Percentiles rank a stretch among this genome's conserved stretches.
These are phyloP conservation scores for Drosophila longiperda DNA, from an alignment of 2,888 invertebrate genomes.

Conservation along the genomic window DNA sequence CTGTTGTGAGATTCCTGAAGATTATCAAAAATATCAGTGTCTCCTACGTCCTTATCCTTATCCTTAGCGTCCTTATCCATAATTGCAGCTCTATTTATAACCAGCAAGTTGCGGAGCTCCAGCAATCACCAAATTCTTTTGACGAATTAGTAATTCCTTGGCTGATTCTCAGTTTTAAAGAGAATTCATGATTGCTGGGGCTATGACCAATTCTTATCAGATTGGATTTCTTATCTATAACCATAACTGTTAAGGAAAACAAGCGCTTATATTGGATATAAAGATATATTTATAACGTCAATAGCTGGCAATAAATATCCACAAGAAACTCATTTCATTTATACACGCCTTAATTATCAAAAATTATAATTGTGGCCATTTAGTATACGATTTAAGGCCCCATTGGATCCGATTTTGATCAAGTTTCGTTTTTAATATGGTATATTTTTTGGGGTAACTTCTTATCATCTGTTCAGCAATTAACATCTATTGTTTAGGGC, in stretches of 20 bases:
- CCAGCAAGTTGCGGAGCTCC: neutral
- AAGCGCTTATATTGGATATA: conserved; percentile 21
- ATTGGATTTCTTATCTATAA: conserved; percentile 51
- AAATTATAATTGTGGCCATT: conserved; percentile 20
- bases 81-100: neutral
- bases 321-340: neutral
- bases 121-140: conserved; percentile 1
- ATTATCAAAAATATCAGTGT: neutral
- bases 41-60: conserved; percentile 15
- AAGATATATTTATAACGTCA: conserved; percentile 25
- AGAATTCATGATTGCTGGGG: conserved; percentile 7
- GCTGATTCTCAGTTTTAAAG: conserved; percentile 45
- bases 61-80: conserved; percentile 33
- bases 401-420: conserved; percentile 7
- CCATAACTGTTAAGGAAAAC: conserved; percentile 2
- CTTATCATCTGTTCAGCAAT: conserved; percentile 39
- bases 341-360: neutral
- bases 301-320: conserved; percentile 6
- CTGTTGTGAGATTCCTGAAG: conserved; percentile 14
- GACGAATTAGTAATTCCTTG: conserved; percentile 35
- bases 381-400: conserved; percentile 17
- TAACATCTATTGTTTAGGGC: conserved; percentile 4
- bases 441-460: conserved; percentile 49
- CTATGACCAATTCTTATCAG: conserved; percentile 32
- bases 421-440: conserved; percentile 42